Base-by-base conservation (phyloP, 2,113 vertebrate species). In the Melanerpes aurifrons region DNA sequence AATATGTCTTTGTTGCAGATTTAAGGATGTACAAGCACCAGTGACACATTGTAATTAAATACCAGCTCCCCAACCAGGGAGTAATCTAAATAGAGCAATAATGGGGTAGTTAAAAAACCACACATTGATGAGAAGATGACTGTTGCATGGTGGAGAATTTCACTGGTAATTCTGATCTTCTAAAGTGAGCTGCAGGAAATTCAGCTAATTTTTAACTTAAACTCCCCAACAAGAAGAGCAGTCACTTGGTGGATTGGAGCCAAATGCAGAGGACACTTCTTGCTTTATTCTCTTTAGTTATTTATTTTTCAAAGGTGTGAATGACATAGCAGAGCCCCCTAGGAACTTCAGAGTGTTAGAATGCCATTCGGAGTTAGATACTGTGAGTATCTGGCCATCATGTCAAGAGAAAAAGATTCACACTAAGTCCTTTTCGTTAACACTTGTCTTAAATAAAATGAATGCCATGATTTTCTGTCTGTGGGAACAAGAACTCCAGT, bases 61-160 rank as follows among this genome's bases (percentile, higher is more conserved):
- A 75, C 18, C 59, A 94, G 28, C 62, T 88, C 54, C 57, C 57
- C 29, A 82, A 54, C 43, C 57, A 68, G 61, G 62, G 48, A 92
- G 74, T 77, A 77, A 84, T 63, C 62, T 80, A 90, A 92, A 87
- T 90, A 77, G 16, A 29, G 72, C 70, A 81, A 22, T 89, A 76
- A 84, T 66, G 62, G 75, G 29, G 56, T 76, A 70, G 80, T 85
- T 24, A 53, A 7, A 6, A 69, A 91, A 94, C 73, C 66, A 84
- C 0, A 3, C 35, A 43, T 85, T 71, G 76, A 80, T 89, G 72
- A 94, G 73, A 72, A 71, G 80, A 87, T 90, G 43, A 71, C 93
- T 91, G 84, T 88, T 89, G 84, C 45, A 63, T 92, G 80, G 67
- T 82, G 67, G 73, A 90, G 83, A 88, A 79, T 79, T 90, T 94